Evolutionary conservation across 1,140 invertebrate species (phyloP).

Genomic region (Metaphire vulgaris): DNA sequence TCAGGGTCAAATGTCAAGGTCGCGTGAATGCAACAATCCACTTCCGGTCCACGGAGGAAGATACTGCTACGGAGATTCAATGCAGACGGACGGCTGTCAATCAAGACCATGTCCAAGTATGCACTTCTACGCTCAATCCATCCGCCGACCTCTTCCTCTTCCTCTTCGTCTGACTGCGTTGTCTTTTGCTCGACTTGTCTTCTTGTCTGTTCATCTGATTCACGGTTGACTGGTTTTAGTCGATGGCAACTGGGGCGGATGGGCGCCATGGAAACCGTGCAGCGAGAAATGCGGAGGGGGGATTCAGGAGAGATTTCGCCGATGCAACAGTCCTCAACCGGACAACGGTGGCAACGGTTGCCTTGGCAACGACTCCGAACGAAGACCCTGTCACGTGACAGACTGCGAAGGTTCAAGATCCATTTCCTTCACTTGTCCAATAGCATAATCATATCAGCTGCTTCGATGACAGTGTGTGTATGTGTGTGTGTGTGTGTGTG

Average conservation of each 20-base stretch:
- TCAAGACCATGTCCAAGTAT: slow-evolving; percentile 45
- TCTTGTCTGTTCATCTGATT: too few relatives aligned
- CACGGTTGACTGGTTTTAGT: too few relatives aligned
- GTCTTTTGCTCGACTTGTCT: too few relatives aligned
- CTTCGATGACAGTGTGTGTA: too few relatives aligned
- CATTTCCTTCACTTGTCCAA: too few relatives aligned
- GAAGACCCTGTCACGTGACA: slow-evolving; percentile 32
- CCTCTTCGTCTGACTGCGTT: too few relatives aligned
- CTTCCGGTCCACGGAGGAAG: slow-evolving; percentile 39
- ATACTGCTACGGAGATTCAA: slow-evolving; percentile 37
- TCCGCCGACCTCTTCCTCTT: too few relatives aligned
- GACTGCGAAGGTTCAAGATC: slow-evolving; percentile 36
- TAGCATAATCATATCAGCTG: too few relatives aligned
- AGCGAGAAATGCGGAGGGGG: slow-evolving; percentile 43
- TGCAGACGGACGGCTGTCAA: slow-evolving; percentile 39
- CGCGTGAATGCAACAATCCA: slow-evolving; percentile 44
- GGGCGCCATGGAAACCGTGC: slow-evolving; percentile 41
- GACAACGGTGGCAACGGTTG: slow-evolving; percentile 38
- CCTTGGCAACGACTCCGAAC: slow-evolving; percentile 33
- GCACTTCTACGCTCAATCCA: neutral
- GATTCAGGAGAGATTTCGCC: slow-evolving; percentile 33
- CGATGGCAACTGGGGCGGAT: slow-evolving; percentile 44
- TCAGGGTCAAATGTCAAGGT: slow-evolving; percentile 39
- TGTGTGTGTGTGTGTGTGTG: too few relatives aligned
- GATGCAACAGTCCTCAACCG: slow-evolving; percentile 42